Evolutionary conservation across 1,140 invertebrate species (phyloP).

Genomic region (Ceratitis capitata): DNA sequence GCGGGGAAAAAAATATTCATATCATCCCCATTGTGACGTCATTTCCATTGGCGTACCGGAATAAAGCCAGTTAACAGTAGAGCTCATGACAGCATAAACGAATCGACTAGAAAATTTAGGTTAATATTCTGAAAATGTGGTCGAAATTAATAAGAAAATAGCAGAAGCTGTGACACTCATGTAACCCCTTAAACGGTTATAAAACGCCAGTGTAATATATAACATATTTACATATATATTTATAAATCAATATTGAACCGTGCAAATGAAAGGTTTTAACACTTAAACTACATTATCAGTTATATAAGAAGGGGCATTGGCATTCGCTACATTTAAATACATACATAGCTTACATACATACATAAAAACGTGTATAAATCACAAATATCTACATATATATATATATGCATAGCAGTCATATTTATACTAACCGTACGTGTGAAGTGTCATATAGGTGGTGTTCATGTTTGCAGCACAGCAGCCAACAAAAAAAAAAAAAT

Average conservation of each 20-base stretch:
- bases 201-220: not conserved
- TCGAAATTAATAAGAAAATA: not conserved
- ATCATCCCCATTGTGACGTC: too few relatives aligned
- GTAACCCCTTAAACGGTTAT: not conserved
- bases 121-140: too few relatives aligned
- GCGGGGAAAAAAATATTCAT: too few relatives aligned
- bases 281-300: not conserved
- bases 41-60: too few relatives aligned
- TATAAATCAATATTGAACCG: too few relatives aligned
- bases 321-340: not conserved
- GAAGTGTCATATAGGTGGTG: not conserved
- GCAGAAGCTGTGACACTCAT: not conserved
- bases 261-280: not conserved
- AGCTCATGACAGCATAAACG: too few relatives aligned
- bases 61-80: too few relatives aligned
- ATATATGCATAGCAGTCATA: not conserved
- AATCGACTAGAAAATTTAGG: too few relatives aligned
- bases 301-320: conserved; percentile 35
- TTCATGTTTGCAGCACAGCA: not conserved
- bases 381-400: not conserved
- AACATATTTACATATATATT: not conserved
- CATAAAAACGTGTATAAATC: not conserved
- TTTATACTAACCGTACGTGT: conserved; percentile 27
- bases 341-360: not conserved
- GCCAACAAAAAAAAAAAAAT: not conserved